Base-by-base conservation (phyloP, 2,113 vertebrate species). In the Hyperoodon ampullatus region DNA sequence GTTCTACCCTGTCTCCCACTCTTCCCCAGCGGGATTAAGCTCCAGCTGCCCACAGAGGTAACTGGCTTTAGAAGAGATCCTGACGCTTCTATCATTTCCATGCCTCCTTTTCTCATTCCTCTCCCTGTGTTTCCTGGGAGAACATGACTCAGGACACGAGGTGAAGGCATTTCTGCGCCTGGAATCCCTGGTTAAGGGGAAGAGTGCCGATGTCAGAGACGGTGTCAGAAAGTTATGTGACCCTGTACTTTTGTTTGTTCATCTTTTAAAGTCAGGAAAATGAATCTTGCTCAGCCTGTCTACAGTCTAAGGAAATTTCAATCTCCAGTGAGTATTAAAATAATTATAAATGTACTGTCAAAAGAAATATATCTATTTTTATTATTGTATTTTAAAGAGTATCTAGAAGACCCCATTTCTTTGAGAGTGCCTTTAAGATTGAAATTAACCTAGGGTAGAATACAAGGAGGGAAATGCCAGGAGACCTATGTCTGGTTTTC, bases 311-410 rank as follows among this genome's bases (percentile, higher is more conserved):
- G 58, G 55, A 78, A 30, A 87, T 90, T 86, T 86, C 18, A 26
- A 23, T 63, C 55, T 89, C n/a, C 3, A 89, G 23, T 6, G 58
- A 89, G 21, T 44, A 61, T 71, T 42, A 55, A 86, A 71, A 74
- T 42, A 44, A 65, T 16, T 88, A 9, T 65, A n/a, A 65, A 81
- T 26, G 24, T 9, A 55, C 42, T 78, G 28, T 53, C 39, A 50
- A 80, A 88, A 90, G 30, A 61, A 16, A 35, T 5, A 47, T 35
- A 28, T 19, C 68, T 85, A 19, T 66, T 60, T 80, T 72, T 33
- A 84, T 66, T 89, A 80, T 92, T 81, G 86, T 60, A 65, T n/a
- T 94, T 65, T 87, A 83, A 93, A 86, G 39, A 92, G 82, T 78
- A 61, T 33, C 11, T n/a, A 65, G 55, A 47, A 68, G 53, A n/a